Evolutionary conservation across 2,797 vertebrate genomes (phyloP).

Genomic region (Anas georgica): DNA sequence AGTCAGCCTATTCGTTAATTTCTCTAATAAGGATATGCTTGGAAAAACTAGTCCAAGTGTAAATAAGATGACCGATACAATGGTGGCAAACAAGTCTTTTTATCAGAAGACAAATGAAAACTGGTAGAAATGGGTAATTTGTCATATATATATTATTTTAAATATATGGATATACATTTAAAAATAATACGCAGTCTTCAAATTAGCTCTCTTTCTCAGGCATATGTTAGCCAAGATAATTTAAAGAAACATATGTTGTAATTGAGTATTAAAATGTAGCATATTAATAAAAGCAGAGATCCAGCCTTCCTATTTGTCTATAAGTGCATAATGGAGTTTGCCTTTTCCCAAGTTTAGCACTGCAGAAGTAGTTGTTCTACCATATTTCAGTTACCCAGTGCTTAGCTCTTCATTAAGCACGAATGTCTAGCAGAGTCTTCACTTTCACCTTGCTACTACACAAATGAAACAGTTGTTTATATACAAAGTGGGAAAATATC

Average conservation of each 20-base stretch:
- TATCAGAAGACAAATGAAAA: background rate
- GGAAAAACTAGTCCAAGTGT: background rate
- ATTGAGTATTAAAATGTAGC: background rate
- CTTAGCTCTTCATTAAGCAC: background rate
- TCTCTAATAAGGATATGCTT: background rate
- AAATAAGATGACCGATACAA: background rate
- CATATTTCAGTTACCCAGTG: background rate
- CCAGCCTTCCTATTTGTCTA: background rate
- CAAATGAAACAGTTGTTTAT: background rate
- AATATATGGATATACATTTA: background rate
- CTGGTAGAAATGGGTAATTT: background rate
- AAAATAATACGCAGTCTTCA: background rate
- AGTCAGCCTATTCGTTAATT: background rate
- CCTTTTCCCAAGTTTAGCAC: background rate
- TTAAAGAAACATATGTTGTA: background rate
- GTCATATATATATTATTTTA: background rate
- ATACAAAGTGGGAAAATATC: background rate
- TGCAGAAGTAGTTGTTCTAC: background rate
- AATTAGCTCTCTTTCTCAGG: background rate
- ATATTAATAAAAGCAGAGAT: background rate
- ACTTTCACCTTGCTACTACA: background rate
- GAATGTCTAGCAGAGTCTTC: background rate
- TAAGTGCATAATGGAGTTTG: background rate
- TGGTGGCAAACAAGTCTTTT: background rate
- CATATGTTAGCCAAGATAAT: background rate